Evolutionary conservation across 2,888 invertebrate species (phyloP).

Genomic region (Mycalesis mineus): DNA sequence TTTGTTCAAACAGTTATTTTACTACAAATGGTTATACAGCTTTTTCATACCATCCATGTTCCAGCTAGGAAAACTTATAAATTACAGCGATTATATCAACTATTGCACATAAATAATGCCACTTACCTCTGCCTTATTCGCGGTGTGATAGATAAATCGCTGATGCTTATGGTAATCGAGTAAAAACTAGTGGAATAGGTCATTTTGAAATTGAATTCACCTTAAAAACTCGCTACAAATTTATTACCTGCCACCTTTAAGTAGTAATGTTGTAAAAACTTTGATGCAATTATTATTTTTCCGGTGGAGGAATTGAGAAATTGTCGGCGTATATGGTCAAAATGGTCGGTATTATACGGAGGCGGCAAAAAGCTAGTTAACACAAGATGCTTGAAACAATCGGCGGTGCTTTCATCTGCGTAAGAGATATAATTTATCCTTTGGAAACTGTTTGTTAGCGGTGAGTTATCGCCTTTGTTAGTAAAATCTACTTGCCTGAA

Average conservation of each 20-base stretch:
- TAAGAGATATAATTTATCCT: too few species aligned
- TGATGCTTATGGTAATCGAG: conserved; percentile 16
- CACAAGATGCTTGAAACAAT: background rate
- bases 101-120: conserved; percentile 26
- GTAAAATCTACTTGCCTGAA: too few species aligned
- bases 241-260: conserved; percentile 7
- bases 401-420: background rate
- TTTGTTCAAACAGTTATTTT: conserved; percentile 18
- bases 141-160: conserved; percentile 23
- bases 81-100: conserved; percentile 24
- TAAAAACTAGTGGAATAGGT: conserved; percentile 17
- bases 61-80: conserved; percentile 17
- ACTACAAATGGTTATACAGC: conserved; percentile 15
- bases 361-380: background rate
- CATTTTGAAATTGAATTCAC: conserved; percentile 12
- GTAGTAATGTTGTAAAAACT: background rate
- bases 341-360: background rate
- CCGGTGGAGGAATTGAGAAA: background rate
- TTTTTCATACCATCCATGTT: conserved; percentile 13
- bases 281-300: conserved; percentile 5
- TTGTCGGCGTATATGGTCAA: conserved; percentile 1
- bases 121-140: conserved; percentile 26
- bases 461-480: too few species aligned
- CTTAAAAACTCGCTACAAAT: background rate
- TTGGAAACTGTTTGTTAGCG: too few species aligned